Evolutionary conservation across 2,888 invertebrate species (phyloP).

Genomic region (Habrosyne pyritoides): DNA sequence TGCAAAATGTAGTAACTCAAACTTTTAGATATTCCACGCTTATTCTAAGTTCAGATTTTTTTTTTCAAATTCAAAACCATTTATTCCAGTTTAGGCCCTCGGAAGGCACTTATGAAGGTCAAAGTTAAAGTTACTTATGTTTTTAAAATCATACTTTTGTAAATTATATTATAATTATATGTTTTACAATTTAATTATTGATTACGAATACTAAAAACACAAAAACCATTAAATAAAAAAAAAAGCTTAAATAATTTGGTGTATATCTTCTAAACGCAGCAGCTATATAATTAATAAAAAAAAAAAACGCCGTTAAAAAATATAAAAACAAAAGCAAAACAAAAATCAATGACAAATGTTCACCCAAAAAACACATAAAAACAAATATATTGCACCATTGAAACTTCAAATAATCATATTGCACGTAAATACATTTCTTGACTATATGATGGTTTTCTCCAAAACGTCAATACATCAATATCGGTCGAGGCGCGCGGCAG

Average conservation of each 20-base stretch:
- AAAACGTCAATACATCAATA: constrained; percentile 76
- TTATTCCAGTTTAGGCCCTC: too few relatives aligned
- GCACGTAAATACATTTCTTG: constrained; percentile 44
- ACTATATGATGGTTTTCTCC: constrained; percentile 47
- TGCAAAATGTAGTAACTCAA: constrained; percentile 21
- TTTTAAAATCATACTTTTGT: too few relatives aligned
- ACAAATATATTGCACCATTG: neutral
- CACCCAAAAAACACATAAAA: neutral
- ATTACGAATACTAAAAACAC: too few relatives aligned
- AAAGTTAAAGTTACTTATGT: too few relatives aligned
- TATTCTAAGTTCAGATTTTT: too few relatives aligned
- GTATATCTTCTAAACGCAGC: neutral
- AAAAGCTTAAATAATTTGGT: too few relatives aligned
- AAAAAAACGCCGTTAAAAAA: too few relatives aligned
- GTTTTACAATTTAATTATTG: too few relatives aligned
- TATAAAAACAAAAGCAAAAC: neutral
- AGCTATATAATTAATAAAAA: neutral
- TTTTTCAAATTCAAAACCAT: too few relatives aligned
- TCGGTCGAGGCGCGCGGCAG: constrained; percentile 48
- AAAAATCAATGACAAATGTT: neutral
- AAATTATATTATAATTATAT: too few relatives aligned
- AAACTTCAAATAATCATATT: constrained; percentile 2
- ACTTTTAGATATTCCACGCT: constrained; percentile 9
- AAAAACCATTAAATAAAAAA: too few relatives aligned
- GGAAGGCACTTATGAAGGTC: too few relatives aligned